Evolutionary conservation across 1,140 invertebrate species (phyloP), one percentile per base, ranked within the genome.

Genomic region (Pseudomyrmex pallidus): DNA sequence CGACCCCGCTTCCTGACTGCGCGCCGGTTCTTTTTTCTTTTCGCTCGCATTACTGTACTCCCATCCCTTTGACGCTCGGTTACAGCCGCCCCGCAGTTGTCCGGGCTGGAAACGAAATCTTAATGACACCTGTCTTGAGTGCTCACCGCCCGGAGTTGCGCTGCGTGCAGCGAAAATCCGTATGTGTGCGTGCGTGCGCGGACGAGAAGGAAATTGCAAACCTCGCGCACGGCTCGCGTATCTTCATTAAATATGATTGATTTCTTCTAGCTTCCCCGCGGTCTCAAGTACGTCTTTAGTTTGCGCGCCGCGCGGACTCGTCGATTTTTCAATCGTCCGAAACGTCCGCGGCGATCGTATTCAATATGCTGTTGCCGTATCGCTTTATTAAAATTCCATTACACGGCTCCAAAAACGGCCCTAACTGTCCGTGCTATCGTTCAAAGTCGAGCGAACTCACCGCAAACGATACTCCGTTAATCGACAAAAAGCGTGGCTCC

Each of bases 71-170:
- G 80, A 82, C 73, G 82, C 80, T 48, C 82, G 61, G 56, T 72
- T 68, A 84, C 82, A 50, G 48, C 66, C 74, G 66, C 74, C 72
- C 70, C 57, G 82, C 62, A 74, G 25, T 85, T 80, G 70, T 73
- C 50, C 85, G 62, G 59, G 70, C 57, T 67, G 80, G 57, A 87
- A 90, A 85, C 80, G 85, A 90, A 90, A 89, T 86, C 85, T 85
- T 90, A 89, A 90, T 86, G 85, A 87, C 89, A 89, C 87, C 78
- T 89, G 83, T 90, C 85, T 74, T 54, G 85, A 85, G 62, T 56
- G 83, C 59, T 73, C 12, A 35, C 25, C 54, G 59, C 67, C 48
- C 63, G 20, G 17, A 57, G 72, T 82, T 68, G 66, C 85, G 48
- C 85, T 70, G 77, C 82, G 57, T 74, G 68, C 70, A 76, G 68